phyloP scores from a whole-genome alignment of 1,140 invertebrate genomes.

The Macrocentrus cingulum region DNA sequence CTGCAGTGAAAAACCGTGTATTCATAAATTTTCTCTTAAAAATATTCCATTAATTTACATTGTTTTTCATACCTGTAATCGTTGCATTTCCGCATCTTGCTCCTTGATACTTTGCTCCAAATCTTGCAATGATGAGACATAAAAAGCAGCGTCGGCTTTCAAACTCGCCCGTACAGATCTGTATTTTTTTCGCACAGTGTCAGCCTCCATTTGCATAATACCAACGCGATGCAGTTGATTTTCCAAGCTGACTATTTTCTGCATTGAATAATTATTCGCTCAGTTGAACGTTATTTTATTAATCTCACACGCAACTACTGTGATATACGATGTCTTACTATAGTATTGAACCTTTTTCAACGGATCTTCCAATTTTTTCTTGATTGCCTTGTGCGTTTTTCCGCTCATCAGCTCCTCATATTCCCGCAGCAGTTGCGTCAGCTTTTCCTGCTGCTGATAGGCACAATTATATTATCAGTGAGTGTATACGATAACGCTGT shows the following conservation, averaged over 20 bases:
- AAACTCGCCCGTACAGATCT: conserved; percentile 70
- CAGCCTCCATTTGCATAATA: conserved; percentile 78
- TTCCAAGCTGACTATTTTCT: conserved; percentile 72
- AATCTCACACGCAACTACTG: too few species aligned
- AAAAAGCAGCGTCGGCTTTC: conserved; percentile 69
- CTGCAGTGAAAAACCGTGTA: conserved; percentile 55
- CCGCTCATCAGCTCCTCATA: conserved; percentile 62
- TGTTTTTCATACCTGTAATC: conserved; percentile 61
- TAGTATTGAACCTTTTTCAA: conserved; percentile 46
- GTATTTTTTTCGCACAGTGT: conserved; percentile 77
- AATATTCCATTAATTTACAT: neutral
- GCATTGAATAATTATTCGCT: neutral
- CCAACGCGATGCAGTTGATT: conserved; percentile 70
- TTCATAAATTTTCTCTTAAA: neutral
- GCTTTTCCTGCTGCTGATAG: conserved; percentile 57
- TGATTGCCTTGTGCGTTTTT: conserved; percentile 49
- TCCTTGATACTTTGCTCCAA: conserved; percentile 67
- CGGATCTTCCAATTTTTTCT: conserved; percentile 47
- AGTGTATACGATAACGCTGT: neutral
- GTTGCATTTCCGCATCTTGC: conserved; percentile 71
- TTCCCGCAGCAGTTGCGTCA: conserved; percentile 60
- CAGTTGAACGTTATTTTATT: neutral
- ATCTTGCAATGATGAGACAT: conserved; percentile 70
- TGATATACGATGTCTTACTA: conserved; percentile 27
- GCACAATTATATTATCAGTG: neutral